Evolutionary conservation across 1,140 invertebrate genomes (phyloP).

Genomic region (Aphelinus atriplicis): DNA sequence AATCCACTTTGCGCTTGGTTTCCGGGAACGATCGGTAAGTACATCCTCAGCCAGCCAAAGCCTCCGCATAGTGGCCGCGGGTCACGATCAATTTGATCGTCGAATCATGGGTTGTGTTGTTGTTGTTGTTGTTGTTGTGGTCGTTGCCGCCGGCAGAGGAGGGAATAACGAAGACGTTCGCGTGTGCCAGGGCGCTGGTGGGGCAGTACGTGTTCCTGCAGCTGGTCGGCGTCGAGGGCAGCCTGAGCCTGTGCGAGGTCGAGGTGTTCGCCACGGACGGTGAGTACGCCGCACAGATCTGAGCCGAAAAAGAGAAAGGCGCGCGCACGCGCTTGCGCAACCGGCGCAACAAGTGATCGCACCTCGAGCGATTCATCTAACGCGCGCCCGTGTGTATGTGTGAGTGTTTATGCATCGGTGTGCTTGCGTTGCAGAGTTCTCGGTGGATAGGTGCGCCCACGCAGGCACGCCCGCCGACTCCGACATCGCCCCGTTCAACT

Average conservation of each 20-base stretch:
- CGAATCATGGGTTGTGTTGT: too few species aligned
- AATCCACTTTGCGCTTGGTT: conserved; percentile 94
- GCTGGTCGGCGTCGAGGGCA: conserved; percentile 89
- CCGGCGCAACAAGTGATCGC: too few species aligned
- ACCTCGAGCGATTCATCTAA: neutral
- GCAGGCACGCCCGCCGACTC: conserved; percentile 76
- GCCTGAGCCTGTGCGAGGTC: conserved; percentile 89
- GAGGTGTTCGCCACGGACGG: conserved; percentile 91
- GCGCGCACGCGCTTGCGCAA: conserved; percentile 1
- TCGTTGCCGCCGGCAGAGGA: conserved; percentile 72
- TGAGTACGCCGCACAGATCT: conserved; percentile 56
- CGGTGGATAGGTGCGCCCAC: conserved; percentile 80
- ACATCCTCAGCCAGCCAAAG: neutral
- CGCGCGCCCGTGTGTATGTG: neutral
- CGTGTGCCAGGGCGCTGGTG: conserved; percentile 82
- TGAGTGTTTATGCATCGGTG: neutral
- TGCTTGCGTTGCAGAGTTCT: conserved; percentile 73
- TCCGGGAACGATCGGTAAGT: conserved; percentile 86
- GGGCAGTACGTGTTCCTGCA: conserved; percentile 90
- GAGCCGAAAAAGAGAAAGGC: too few species aligned
- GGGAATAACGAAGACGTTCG: conserved; percentile 89
- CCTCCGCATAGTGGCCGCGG: neutral
- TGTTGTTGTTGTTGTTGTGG: too few species aligned
- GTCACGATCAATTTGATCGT: neutral
- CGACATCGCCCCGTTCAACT: conserved; percentile 81